These are phyloP conservation scores for Apotomis betuletana DNA, from an alignment of 2,888 invertebrate species.

Conservation along the genomic window DNA sequence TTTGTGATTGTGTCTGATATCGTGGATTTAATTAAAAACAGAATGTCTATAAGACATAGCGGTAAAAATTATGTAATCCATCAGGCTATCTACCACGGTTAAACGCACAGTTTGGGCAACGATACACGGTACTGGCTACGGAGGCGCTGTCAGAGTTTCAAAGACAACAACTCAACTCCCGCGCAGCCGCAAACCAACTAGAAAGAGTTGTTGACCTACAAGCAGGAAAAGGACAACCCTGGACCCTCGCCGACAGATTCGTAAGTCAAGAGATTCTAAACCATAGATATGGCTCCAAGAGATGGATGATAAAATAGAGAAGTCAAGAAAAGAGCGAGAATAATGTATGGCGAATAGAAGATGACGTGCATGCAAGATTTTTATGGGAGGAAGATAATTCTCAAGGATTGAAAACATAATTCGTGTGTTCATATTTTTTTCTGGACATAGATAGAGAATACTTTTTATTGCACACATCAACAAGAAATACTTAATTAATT, in stretches of 20 bases:
- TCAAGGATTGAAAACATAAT: background rate
- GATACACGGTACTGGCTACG: conserved; percentile 88
- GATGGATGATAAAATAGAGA: background rate
- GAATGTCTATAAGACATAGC: too few relatives aligned
- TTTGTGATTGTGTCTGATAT: too few relatives aligned
- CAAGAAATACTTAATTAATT: too few relatives aligned
- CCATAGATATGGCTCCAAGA: background rate
- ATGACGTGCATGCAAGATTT: conserved; percentile 47
- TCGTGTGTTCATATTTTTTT: too few relatives aligned
- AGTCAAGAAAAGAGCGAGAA: conserved; percentile 43
- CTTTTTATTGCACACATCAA: too few relatives aligned
- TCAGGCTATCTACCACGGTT: conserved; percentile 87
- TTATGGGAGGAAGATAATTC: conserved; percentile 43
- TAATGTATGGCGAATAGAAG: conserved; percentile 47
- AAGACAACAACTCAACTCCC: conserved; percentile 82
- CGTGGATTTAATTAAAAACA: too few relatives aligned
- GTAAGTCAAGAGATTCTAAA: conserved; percentile 66
- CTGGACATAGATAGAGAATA: too few relatives aligned
- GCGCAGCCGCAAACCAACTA: conserved; percentile 83
- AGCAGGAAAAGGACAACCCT: conserved; percentile 85
- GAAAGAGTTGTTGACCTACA: conserved; percentile 84
- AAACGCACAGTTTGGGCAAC: conserved; percentile 87
- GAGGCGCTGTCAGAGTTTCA: conserved; percentile 90
- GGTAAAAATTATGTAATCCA: conserved; percentile 39
- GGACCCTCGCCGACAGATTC: conserved; percentile 84